Conservation (phyloP, 2,113 vertebrate genomes). For the Etheostoma cragini region DNA sequence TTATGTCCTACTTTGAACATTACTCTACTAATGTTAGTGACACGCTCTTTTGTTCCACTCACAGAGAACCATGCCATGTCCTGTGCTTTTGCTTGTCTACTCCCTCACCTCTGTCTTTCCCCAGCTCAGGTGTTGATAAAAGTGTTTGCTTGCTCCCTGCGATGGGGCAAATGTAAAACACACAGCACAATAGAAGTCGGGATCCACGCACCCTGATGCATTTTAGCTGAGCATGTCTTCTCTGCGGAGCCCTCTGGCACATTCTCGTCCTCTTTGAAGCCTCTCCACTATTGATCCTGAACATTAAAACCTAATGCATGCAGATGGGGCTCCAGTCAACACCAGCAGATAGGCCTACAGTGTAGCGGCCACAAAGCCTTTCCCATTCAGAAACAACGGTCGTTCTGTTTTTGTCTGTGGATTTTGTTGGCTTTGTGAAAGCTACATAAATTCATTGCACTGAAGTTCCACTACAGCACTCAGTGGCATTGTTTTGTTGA, state of each 20-base stretch:
- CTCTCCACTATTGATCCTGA: slow-evolving; percentile 70
- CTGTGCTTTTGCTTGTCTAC: background rate
- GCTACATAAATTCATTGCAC: slow-evolving; percentile 37
- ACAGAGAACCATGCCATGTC: slow-evolving; percentile 2
- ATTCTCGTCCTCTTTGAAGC: slow-evolving; percentile 66
- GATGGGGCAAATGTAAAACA: slow-evolving; percentile 66
- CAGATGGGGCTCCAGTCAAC: slow-evolving; percentile 59
- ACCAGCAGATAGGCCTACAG: slow-evolving; percentile 22
- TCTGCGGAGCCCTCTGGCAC: slow-evolving; percentile 65
- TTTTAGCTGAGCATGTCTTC: slow-evolving; percentile 41
- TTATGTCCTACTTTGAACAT: background rate
- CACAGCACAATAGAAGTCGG: slow-evolving; percentile 54
- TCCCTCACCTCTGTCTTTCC: slow-evolving; percentile 31
- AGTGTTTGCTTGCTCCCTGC: slow-evolving; percentile 41
- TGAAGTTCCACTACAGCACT: slow-evolving; percentile 18
- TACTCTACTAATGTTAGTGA: slow-evolving; percentile 11
- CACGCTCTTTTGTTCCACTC: background rate
- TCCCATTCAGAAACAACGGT: slow-evolving; percentile 28
- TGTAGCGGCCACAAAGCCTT: slow-evolving; percentile 26
- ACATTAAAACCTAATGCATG: slow-evolving; percentile 54
- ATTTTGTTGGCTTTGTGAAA: slow-evolving; percentile 54
- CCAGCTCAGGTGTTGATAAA: slow-evolving; percentile 55
- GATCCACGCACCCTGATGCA: slow-evolving; percentile 28
- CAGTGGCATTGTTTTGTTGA: slow-evolving; percentile 26
- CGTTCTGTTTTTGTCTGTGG: slow-evolving; percentile 28